Conservation (phyloP, 35 echinoderm and acorn worm species). For the Ophioderma brevispina region DNA sequence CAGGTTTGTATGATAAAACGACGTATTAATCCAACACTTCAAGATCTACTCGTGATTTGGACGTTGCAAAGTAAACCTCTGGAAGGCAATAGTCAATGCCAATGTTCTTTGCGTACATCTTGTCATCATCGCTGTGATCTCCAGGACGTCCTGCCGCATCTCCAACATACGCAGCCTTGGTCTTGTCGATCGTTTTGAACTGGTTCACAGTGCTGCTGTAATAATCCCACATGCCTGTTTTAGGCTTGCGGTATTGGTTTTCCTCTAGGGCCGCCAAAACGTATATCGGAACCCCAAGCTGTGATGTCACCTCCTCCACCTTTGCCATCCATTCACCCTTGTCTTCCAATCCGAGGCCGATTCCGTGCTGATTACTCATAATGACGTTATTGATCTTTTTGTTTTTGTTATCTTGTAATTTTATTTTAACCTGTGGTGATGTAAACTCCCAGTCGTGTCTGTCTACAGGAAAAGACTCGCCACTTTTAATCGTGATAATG, state of each 20-base stretch:
- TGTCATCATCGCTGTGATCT: slow-evolving; percentile 31
- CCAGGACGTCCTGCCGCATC: slow-evolving; percentile 20
- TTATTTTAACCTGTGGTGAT: neutral
- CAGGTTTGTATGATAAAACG: no score
- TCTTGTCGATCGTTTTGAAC: slow-evolving; percentile 28
- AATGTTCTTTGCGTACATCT: slow-evolving; percentile 29
- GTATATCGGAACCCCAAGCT: slow-evolving; percentile 14
- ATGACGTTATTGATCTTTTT: slow-evolving; percentile 34
- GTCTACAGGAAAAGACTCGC: slow-evolving; percentile 2
- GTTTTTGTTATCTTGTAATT: neutral
- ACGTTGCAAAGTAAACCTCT: slow-evolving; percentile 27
- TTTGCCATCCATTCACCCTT: slow-evolving; percentile 36
- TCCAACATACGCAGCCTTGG: slow-evolving; percentile 3
- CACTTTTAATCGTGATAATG: slow-evolving; percentile 24
- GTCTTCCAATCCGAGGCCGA: neutral
- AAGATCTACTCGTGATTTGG: no score
- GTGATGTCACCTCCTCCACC: neutral
- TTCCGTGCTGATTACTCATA: slow-evolving; percentile 41
- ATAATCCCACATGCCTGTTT: slow-evolving; percentile 36
- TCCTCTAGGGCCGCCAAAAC: neutral
- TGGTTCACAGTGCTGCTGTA: slow-evolving; percentile 32
- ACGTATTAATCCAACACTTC: no score
- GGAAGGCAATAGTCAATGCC: neutral
- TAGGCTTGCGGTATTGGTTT: slow-evolving; percentile 25
- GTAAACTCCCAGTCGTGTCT: slow-evolving; percentile 19